A percentile compares a stretch with the other conserved stretches of the same genome.
Evolutionary conservation across 2,888 invertebrate genomes (phyloP).

Genomic region (Tetranychus piercei): DNA sequence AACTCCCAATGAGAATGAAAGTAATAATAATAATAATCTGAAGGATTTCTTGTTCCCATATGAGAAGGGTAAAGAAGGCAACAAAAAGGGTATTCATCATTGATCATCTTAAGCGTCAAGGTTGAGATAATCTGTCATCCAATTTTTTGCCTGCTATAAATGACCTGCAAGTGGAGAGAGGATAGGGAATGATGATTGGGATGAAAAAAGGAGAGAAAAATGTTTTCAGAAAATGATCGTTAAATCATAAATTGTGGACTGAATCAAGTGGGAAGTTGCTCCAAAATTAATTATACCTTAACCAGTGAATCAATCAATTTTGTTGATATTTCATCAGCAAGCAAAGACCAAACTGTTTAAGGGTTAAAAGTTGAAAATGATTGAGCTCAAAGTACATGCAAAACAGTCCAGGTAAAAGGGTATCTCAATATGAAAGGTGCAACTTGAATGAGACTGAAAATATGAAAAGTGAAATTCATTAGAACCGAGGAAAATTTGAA

Average conservation of each 20-base stretch:
- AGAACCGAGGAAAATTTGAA: too few relatives aligned
- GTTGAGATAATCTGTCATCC: constrained; percentile 1
- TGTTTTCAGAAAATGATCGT: neutral
- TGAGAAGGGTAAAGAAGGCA: neutral
- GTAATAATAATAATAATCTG: neutral
- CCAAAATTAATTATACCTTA: neutral
- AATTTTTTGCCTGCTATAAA: neutral
- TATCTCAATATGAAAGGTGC: neutral
- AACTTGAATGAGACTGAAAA: neutral
- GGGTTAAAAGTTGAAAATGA: too few relatives aligned
- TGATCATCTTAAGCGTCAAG: constrained; percentile 1
- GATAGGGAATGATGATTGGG: neutral
- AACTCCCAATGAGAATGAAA: neutral
- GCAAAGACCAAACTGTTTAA: too few relatives aligned
- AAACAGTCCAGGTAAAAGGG: too few relatives aligned
- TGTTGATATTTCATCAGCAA: neutral
- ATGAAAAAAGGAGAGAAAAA: neutral
- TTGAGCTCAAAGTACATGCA: too few relatives aligned
- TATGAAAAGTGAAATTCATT: too few relatives aligned
- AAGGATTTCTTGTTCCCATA: neutral
- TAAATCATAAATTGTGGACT: neutral
- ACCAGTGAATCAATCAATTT: neutral
- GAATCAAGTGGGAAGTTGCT: neutral
- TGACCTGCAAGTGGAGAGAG: neutral
- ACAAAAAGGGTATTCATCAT: neutral